phyloP scores from a whole-genome alignment of 2,888 invertebrate genomes.

The Lacanobia oleracea region DNA sequence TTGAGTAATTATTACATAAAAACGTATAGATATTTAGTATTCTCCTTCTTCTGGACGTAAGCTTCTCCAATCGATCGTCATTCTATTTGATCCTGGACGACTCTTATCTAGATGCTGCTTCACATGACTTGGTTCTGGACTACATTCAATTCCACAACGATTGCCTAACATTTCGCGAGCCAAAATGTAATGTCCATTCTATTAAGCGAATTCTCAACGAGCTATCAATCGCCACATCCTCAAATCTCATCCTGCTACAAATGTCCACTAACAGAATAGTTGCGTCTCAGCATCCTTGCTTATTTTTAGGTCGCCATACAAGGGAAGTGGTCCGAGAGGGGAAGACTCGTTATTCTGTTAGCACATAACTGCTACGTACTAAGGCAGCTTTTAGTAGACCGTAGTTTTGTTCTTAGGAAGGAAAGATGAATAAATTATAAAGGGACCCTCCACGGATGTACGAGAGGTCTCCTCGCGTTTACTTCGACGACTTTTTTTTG shows the following conservation, averaged over 20 bases:
- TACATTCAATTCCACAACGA: conserved; percentile 8
- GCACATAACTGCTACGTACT: conserved; percentile 65
- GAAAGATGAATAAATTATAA: conserved; percentile 64
- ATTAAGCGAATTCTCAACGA: conserved; percentile 26
- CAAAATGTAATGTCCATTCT: conserved; percentile 3
- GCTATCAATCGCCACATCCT: conserved; percentile 50
- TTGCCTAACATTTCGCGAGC: conserved; percentile 1
- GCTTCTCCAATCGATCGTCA: neutral
- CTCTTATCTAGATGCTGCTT: neutral
- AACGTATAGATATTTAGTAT: neutral
- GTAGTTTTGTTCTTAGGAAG: conserved; percentile 53
- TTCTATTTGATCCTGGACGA: too few species aligned
- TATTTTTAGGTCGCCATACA: conserved; percentile 82
- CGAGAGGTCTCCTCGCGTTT: conserved; percentile 53
- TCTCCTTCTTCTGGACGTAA: neutral
- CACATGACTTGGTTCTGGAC: neutral
- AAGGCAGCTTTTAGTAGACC: conserved; percentile 52
- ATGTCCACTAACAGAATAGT: conserved; percentile 66
- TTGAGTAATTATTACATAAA: too few species aligned
- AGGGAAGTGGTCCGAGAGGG: conserved; percentile 76
- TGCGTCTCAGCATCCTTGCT: conserved; percentile 69
- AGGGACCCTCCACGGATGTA: conserved; percentile 51
- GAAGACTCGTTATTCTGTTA: conserved; percentile 71
- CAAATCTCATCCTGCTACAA: conserved; percentile 63
- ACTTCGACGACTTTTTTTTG: conserved; percentile 38